Evolutionary conservation across 1,140 invertebrate species (phyloP).

Genomic region (Macrobrachium nipponense): DNA sequence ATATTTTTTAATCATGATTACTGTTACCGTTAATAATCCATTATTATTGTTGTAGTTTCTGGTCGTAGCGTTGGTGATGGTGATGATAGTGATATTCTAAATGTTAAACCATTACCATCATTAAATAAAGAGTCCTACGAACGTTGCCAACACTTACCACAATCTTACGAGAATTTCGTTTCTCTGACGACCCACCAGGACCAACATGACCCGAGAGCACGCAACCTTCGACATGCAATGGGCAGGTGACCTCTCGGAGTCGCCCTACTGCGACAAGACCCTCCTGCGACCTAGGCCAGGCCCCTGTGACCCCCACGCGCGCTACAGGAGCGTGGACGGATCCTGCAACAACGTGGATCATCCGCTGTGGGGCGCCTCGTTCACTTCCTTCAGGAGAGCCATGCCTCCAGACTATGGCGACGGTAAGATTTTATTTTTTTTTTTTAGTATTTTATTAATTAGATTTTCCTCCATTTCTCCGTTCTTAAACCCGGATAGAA

Average conservation of each 20-base stretch:
- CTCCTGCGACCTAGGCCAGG: not conserved
- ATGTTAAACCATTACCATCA: too few relatives aligned
- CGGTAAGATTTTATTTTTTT: constrained; percentile 54
- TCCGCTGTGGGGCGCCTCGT: constrained; percentile 73
- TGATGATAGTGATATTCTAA: too few relatives aligned
- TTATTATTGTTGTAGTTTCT: not conserved
- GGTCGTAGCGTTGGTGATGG: not conserved
- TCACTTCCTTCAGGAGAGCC: constrained; percentile 72
- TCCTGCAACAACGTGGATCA: constrained; percentile 75
- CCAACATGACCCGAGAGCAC: constrained; percentile 40
- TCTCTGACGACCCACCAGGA: constrained; percentile 2
- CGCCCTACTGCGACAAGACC: constrained; percentile 37
- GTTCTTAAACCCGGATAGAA: too few relatives aligned
- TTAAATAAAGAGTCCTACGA: too few relatives aligned
- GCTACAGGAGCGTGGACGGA: constrained; percentile 72
- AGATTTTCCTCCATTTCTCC: too few relatives aligned
- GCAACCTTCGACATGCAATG: constrained; percentile 38
- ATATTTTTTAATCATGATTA: not conserved
- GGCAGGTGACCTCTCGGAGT: constrained; percentile 32
- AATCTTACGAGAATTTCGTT: too few relatives aligned
- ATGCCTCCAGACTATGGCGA: constrained; percentile 65
- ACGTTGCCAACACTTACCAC: too few relatives aligned
- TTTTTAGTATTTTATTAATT: not conserved
- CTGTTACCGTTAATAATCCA: not conserved
- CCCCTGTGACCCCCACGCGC: constrained; percentile 45